A percentile compares a stretch with the other conserved stretches of the same genome.
Evolutionary conservation across 2,113 vertebrate species (phyloP).

Genomic region (Aplodontia rufa): DNA sequence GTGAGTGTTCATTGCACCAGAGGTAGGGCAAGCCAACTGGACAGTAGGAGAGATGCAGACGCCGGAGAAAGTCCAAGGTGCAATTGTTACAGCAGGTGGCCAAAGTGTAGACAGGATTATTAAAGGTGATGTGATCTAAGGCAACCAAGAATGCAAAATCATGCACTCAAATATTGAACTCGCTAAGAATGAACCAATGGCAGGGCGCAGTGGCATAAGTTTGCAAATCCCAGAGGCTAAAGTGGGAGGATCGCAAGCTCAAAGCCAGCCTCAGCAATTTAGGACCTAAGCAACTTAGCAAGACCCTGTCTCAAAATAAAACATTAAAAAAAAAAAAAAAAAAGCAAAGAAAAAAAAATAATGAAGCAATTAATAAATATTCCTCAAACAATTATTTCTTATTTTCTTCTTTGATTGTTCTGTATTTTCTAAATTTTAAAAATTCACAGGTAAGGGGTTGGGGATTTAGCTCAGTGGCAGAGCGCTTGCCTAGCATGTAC

Average conservation of each 20-base stretch:
- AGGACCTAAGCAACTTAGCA: no score
- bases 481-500: no score
- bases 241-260: no score
- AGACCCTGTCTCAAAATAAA: no score
- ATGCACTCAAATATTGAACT: no score
- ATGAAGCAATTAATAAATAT: background rate
- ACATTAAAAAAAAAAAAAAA: no score
- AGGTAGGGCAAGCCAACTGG: background rate
- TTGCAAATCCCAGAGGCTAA: no score
- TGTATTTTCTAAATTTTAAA: background rate
- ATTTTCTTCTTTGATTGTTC: slow-evolving; percentile 10
- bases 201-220: no score
- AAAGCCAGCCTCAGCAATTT: no score
- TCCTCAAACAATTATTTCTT: background rate
- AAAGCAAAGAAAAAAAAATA: no score
- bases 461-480: no score
- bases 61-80: background rate
- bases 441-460: no score
- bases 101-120: background rate
- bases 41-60: background rate
- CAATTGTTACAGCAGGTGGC: background rate
- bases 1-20: background rate
- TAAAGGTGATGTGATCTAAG: background rate
- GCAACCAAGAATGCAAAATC: background rate
- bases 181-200: background rate